A percentile compares a stretch with the other conserved stretches of the same genome.
phyloP scores from a whole-genome alignment of 2,888 invertebrate species.

The Trichogramma evanescens region DNA sequence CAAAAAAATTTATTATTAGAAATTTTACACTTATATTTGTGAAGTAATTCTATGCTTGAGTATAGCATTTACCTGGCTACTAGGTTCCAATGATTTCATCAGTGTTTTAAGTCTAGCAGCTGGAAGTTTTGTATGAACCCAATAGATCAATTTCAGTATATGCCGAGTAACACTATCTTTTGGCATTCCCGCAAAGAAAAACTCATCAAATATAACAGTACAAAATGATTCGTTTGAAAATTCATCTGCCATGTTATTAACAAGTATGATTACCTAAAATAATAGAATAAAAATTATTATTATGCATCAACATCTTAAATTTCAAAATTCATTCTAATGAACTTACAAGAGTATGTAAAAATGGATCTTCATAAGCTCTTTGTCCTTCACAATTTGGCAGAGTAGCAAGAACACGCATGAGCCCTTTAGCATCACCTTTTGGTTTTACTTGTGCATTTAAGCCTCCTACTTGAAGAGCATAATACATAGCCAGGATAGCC shows the following conservation, averaged over 20 bases:
- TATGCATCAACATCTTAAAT: background rate
- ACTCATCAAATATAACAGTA: slow-evolving; percentile 91
- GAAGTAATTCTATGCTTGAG: background rate
- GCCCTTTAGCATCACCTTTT: slow-evolving; percentile 51
- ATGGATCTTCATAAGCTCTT: slow-evolving; percentile 90
- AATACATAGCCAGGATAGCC: slow-evolving; percentile 90
- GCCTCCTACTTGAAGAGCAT: slow-evolving; percentile 81
- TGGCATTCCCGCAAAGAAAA: slow-evolving; percentile 82
- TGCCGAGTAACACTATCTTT: slow-evolving; percentile 90
- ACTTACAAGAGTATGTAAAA: slow-evolving; percentile 78
- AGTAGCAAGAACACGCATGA: slow-evolving; percentile 81
- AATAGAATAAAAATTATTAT: slow-evolving; percentile 1
- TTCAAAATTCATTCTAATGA: slow-evolving; percentile 1
- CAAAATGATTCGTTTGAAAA: slow-evolving; percentile 92
- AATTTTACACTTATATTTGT: background rate
- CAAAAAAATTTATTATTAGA: slow-evolving; percentile 10
- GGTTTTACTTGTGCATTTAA: slow-evolving; percentile 43
- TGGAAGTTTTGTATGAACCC: slow-evolving; percentile 79
- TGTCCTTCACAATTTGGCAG: slow-evolving; percentile 86
- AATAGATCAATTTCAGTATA: slow-evolving; percentile 83
- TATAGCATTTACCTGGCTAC: slow-evolving; percentile 44
- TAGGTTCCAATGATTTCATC: slow-evolving; percentile 69
- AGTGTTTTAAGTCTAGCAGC: slow-evolving; percentile 70
- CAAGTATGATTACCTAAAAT: slow-evolving; percentile 62
- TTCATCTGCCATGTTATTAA: slow-evolving; percentile 79